These are phyloP conservation scores for Plectrocnemia conspersa DNA, from an alignment of 1,140 invertebrate species.

Conservation along the genomic window DNA sequence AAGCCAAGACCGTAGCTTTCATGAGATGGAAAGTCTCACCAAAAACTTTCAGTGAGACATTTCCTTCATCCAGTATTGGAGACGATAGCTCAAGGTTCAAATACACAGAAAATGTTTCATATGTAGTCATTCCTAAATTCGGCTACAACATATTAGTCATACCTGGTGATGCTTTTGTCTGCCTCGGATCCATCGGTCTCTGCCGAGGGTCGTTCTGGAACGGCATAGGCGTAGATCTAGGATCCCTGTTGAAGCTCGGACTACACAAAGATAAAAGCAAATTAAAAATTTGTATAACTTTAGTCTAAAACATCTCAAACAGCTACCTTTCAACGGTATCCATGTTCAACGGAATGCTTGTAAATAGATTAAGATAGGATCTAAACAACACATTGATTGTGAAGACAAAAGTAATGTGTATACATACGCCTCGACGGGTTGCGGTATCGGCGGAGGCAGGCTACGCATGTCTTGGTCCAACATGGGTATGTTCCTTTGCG, in stretches of 20 bases:
- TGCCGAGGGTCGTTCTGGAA: slow-evolving; percentile 61
- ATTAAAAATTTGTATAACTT: background rate
- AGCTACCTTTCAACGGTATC: slow-evolving; percentile 25
- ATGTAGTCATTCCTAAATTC: no score
- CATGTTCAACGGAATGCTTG: slow-evolving; percentile 16
- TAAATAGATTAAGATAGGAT: no score
- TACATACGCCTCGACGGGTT: slow-evolving; percentile 36
- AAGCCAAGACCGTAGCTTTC: no score
- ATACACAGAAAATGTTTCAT: no score
- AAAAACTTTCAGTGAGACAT: no score
- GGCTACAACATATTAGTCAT: no score
- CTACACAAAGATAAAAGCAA: slow-evolving; percentile 3
- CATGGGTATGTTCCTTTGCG: background rate
- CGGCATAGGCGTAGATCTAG: slow-evolving; percentile 45
- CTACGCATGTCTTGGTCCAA: slow-evolving; percentile 49
- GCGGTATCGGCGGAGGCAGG: slow-evolving; percentile 39
- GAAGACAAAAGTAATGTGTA: no score
- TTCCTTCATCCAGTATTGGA: no score
- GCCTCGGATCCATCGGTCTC: slow-evolving; percentile 62
- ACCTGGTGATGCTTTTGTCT: slow-evolving; percentile 43
- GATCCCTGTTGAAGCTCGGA: slow-evolving; percentile 53
- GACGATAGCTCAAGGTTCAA: no score
- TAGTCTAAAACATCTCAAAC: background rate
- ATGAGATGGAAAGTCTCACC: no score
- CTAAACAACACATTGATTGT: no score